Base-by-base conservation (phyloP, 2,113 vertebrate species). In the Dasyurus viverrinus region DNA sequence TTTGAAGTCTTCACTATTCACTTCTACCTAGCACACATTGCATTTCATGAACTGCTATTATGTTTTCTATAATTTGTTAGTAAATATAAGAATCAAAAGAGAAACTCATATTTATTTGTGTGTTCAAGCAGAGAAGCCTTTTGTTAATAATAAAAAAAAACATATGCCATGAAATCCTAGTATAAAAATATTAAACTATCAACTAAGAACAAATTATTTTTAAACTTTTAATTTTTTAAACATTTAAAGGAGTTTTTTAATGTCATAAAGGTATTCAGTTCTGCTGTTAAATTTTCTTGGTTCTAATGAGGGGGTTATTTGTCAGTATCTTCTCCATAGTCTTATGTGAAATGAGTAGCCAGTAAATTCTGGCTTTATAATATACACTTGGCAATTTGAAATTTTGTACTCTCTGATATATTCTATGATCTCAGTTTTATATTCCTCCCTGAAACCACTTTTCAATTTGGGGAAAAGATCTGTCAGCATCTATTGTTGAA, bases 381-480 rank as follows among this genome's bases (percentile, higher is more conserved):
- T 92, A 76, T 53, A 91, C 12, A n/a, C 42, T 48, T 60, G 12
- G 48, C 53, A 84, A 94, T 92, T 26, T 92, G 24, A 89, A 91
- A 93, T 92, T 50, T 94, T 57, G 89, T 47, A 27, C 48, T 96
- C 92, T 91, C 89, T 92, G 76, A 89, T 55, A 93, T 47, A 52
- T 53, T 52, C 94, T 94, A 94, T 54, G 89, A 89, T 90, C 76
- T 52, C 68, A 92, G 54, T 96, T 92, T 96, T 76, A 96, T 55
- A 93, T 52, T 92, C 93, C 46, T 93, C 95, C 96, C 89, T 94
- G 94, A 96, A 97, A 96, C 57, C 93, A 90, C 95, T 95, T 48
- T 96, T 96, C 68, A 93, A 89, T 92, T 93, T n/a, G 68, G 54
- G 95, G 90, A 95, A 54, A 96, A 91, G 90, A 96, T 95, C 94